Conservation (phyloP, 2,113 vertebrate genomes). For the Prunella fulvescens region DNA sequence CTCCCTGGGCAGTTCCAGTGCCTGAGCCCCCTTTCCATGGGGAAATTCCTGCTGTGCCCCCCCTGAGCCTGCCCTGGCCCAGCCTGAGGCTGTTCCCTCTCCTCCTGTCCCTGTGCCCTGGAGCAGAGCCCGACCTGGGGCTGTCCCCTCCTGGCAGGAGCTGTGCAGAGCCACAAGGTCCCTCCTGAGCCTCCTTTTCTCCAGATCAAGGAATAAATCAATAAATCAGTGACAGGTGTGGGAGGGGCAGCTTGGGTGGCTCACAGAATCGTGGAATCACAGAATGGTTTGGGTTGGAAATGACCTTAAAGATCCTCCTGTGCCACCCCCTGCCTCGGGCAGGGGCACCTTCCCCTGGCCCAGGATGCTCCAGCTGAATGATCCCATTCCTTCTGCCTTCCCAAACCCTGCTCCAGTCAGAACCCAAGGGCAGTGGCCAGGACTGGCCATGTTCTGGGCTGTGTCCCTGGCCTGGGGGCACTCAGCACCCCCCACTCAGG, state of each 20-base stretch:
- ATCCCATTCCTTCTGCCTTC: background rate
- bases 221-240: background rate
- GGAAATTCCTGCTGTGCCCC: background rate
- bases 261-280: background rate
- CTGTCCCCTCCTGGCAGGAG: background rate
- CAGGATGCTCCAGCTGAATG: background rate
- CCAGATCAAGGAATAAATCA: background rate
- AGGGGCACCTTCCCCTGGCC: background rate
- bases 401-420: background rate
- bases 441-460: rapidly evolving
- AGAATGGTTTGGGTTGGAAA: background rate
- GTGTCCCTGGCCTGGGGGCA: background rate
- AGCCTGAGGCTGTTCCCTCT: background rate
- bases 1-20: background rate
- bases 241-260: background rate
- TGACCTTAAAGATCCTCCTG: no score
- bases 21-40: background rate
- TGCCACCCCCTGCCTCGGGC: background rate
- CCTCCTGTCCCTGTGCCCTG: background rate
- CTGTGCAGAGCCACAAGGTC: background rate
- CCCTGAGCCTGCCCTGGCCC: background rate
- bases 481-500: background rate
- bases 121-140: background rate
- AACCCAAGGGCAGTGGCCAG: background rate
- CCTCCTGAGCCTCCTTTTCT: background rate